These are phyloP conservation scores for Pseudachorutes palmiensis DNA, from an alignment of 1,140 invertebrate genomes.

Conservation along the genomic window DNA sequence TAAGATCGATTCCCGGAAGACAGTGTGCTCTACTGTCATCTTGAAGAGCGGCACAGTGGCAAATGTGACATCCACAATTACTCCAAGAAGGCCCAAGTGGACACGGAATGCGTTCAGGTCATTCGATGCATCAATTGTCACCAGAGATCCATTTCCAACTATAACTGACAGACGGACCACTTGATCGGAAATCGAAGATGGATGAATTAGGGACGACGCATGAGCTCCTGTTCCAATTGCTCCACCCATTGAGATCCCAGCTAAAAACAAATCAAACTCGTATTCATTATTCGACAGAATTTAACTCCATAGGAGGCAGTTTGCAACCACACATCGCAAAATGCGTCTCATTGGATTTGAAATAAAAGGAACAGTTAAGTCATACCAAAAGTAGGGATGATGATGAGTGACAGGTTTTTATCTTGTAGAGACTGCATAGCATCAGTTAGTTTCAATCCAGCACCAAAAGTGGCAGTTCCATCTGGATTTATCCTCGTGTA, in stretches of 20 bases:
- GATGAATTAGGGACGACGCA: constrained; percentile 19
- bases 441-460: constrained; percentile 1
- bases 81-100: constrained; percentile 27
- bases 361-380: no score
- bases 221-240: constrained; percentile 26
- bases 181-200: constrained; percentile 23
- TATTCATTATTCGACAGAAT: no score
- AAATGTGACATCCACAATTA: constrained; percentile 26
- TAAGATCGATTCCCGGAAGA: constrained; percentile 15
- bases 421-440: constrained; percentile 4
- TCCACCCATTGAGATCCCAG: constrained; percentile 25
- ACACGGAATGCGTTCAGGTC: constrained; percentile 25
- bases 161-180: constrained; percentile 20
- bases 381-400: constrained; percentile 15
- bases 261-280: constrained; percentile 7
- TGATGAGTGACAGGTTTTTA: not conserved
- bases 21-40: constrained; percentile 19
- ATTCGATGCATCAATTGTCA: not conserved
- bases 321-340: no score
- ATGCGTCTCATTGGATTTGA: no score
- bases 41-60: constrained; percentile 25
- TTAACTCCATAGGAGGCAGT: no score
- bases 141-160: constrained; percentile 18
- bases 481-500: constrained; percentile 1
- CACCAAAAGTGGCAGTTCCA: constrained; percentile 16